phyloP scores from a whole-genome alignment of 2,113 vertebrate species.

The Equus przewalskii region DNA sequence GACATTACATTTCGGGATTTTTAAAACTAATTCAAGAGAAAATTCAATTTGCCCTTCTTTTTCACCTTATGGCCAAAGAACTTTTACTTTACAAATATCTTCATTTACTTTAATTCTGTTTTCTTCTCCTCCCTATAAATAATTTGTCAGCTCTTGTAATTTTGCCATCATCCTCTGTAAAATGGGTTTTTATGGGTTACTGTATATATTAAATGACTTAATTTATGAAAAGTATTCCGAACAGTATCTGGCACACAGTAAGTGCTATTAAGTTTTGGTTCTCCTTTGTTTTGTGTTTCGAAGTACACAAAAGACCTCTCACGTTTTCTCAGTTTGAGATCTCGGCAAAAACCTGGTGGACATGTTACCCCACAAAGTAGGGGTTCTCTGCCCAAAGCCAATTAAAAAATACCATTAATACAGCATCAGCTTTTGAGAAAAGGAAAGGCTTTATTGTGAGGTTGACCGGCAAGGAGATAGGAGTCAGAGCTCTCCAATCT shows the following conservation, averaged over 20 bases:
- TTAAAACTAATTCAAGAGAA: slow-evolving; percentile 19
- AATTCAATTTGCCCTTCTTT: not conserved
- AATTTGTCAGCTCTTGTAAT: not conserved
- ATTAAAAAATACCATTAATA: too few species aligned
- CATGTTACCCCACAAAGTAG: too few species aligned
- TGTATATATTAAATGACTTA: not conserved
- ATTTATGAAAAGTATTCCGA: not conserved
- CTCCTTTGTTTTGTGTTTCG: not conserved
- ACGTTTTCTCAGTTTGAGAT: not conserved
- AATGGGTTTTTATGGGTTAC: not conserved
- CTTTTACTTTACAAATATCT: not conserved
- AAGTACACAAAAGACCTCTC: not conserved
- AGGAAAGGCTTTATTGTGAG: too few species aligned
- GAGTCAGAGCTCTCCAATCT: too few species aligned
- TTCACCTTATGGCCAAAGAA: not conserved
- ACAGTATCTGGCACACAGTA: not conserved
- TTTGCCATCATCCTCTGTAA: not conserved
- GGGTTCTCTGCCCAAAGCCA: too few species aligned
- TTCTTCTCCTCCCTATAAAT: not conserved
- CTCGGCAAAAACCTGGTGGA: not conserved
- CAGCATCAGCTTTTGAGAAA: too few species aligned
- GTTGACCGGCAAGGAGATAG: too few species aligned
- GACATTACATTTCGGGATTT: slow-evolving; percentile 13
- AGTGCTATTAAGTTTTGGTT: not conserved
- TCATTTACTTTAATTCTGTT: slow-evolving; percentile 23